Evolutionary conservation across 2,888 invertebrate genomes (phyloP).

Genomic region (Malthinus flaveolus): DNA sequence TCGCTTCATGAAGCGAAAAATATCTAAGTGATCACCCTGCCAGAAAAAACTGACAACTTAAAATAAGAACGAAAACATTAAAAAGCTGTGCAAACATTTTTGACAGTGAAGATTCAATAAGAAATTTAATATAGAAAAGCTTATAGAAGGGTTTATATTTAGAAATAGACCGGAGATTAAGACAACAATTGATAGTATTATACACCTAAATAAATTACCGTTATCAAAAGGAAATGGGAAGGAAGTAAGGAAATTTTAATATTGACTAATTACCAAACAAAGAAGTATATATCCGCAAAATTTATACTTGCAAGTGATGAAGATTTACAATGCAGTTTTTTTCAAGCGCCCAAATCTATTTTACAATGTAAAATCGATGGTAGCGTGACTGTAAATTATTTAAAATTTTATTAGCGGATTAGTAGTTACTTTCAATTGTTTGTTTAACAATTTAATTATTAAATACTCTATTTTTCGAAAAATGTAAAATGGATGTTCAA

Average conservation of each 20-base stretch:
- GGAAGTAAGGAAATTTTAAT: conserved; percentile 18
- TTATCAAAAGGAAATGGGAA: conserved; percentile 14
- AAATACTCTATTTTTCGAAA: too few relatives aligned
- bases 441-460: too few relatives aligned
- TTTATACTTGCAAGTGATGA: not conserved
- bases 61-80: too few relatives aligned
- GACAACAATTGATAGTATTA: conserved; percentile 14
- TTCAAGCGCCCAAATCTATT: not conserved
- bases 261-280: conserved; percentile 15
- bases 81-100: too few relatives aligned
- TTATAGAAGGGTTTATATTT: not conserved
- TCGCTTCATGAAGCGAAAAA: too few relatives aligned
- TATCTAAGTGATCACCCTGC: too few relatives aligned
- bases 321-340: not conserved
- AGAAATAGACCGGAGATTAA: conserved; percentile 7
- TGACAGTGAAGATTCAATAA: too few relatives aligned
- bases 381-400: conserved; percentile 3
- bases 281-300: not conserved
- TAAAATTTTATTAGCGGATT: conserved; percentile 1
- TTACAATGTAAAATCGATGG: too few relatives aligned
- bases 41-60: too few relatives aligned
- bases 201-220: conserved; percentile 17
- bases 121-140: too few relatives aligned
- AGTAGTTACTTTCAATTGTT: not conserved
- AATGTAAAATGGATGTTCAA: too few relatives aligned